Evolutionary conservation across 2,113 vertebrate genomes (phyloP).

Genomic region (Ailuropoda melanoleuca): DNA sequence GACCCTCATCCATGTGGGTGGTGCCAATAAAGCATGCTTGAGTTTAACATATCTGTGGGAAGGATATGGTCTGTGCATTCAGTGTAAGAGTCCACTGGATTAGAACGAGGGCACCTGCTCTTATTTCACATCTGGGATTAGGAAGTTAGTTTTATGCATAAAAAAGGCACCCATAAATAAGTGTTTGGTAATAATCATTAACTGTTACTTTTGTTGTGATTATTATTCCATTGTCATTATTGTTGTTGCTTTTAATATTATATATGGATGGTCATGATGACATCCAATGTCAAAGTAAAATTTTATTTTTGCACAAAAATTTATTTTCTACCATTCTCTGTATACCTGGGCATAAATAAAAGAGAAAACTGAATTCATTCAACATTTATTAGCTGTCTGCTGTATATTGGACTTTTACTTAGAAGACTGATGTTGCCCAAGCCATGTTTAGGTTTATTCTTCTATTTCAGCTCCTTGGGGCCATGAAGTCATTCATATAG

Average conservation of each 20-base stretch:
- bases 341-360: neutral
- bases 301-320: neutral
- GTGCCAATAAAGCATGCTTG: neutral
- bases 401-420: neutral
- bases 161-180: neutral
- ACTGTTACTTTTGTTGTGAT: neutral
- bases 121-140: neutral
- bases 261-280: neutral
- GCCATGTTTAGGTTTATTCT: neutral
- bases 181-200: neutral
- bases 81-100: neutral
- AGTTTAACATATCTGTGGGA: neutral
- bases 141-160: neutral
- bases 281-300: neutral
- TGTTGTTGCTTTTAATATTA: neutral
- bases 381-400: neutral
- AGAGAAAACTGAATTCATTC: neutral
- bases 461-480: neutral
- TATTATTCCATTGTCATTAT: neutral
- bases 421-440: neutral
- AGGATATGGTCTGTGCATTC: rapidly evolving
- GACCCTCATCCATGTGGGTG: neutral
- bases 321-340: neutral
- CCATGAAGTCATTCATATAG: neutral
- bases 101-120: neutral